Evolutionary conservation across 2,113 vertebrate genomes (phyloP).

Genomic region (Fulica atra): DNA sequence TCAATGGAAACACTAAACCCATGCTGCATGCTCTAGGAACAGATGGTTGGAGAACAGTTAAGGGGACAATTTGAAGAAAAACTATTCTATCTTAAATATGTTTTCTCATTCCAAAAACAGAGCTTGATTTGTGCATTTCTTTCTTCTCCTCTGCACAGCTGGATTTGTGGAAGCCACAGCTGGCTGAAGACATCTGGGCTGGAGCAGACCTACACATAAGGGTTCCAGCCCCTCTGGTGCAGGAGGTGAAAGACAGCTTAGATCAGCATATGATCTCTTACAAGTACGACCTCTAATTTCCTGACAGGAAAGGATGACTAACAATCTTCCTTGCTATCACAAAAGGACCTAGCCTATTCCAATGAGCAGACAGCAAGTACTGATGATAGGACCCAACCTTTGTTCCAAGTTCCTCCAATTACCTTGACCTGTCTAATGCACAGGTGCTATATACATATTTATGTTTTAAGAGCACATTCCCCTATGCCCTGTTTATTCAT

Average conservation of each 20-base stretch:
- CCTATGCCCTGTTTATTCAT: background rate
- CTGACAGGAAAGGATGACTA: background rate
- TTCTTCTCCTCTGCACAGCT: constrained; percentile 12
- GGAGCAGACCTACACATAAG: constrained; percentile 3
- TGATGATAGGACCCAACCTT: background rate
- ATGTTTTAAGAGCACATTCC: background rate
- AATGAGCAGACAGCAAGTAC: background rate
- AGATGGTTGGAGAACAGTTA: background rate
- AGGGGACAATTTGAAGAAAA: background rate
- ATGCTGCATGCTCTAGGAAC: background rate
- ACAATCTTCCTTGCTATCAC: background rate
- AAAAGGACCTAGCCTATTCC: background rate
- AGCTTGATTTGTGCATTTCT: background rate
- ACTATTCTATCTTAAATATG: background rate
- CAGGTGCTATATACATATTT: background rate
- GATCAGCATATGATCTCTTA: background rate
- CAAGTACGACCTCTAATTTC: constrained; percentile 8
- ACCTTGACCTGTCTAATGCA: background rate
- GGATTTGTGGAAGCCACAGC: constrained; percentile 37
- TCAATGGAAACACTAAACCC: background rate
- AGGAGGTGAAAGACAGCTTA: constrained; percentile 32
- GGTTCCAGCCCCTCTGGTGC: background rate
- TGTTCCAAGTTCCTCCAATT: background rate
- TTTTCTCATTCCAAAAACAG: background rate
- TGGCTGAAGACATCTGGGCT: constrained; percentile 30